Percentiles rank a stretch among this genome's conserved stretches.
Evolutionary conservation across 2,797 vertebrate species (phyloP).

Genomic region (Lutjanus campechanus): DNA sequence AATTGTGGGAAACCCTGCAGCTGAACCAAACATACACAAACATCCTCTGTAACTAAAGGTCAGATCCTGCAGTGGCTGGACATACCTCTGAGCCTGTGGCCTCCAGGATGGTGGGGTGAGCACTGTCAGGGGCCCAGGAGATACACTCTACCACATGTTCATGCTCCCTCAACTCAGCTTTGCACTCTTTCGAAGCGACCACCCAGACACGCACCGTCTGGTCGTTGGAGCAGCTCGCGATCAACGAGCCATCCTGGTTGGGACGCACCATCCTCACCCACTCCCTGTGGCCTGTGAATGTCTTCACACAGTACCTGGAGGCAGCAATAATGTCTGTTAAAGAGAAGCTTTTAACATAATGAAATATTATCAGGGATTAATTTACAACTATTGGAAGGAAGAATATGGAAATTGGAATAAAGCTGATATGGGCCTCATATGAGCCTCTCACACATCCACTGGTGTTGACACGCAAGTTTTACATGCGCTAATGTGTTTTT

Average conservation of each 20-base stretch:
- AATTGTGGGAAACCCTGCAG: constrained; percentile 4
- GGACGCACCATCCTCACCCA: constrained; percentile 99
- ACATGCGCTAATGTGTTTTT: no score
- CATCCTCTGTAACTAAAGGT: constrained; percentile 8
- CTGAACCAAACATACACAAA: constrained; percentile 14
- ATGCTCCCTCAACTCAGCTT: constrained; percentile 98
- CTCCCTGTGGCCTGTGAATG: constrained; percentile 99
- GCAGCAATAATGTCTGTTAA: background rate
- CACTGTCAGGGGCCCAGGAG: constrained; percentile 97
- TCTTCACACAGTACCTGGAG: constrained; percentile 97
- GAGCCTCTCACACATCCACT: no score
- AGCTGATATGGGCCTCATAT: no score
- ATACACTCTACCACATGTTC: constrained; percentile 99
- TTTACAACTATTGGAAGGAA: background rate
- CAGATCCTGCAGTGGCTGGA: constrained; percentile 21
- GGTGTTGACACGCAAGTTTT: no score
- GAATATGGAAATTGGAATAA: background rate
- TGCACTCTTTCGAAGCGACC: constrained; percentile 97
- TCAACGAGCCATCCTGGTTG: constrained; percentile 98
- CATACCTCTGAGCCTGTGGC: constrained; percentile 97
- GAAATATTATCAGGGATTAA: background rate
- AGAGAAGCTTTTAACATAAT: background rate
- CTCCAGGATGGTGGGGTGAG: constrained; percentile 96
- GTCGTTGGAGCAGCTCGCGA: constrained; percentile 99
- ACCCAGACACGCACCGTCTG: constrained; percentile 99